These are phyloP conservation scores for Amblyteles armatorius DNA, from an alignment of 2,888 invertebrate species.

Conservation along the genomic window DNA sequence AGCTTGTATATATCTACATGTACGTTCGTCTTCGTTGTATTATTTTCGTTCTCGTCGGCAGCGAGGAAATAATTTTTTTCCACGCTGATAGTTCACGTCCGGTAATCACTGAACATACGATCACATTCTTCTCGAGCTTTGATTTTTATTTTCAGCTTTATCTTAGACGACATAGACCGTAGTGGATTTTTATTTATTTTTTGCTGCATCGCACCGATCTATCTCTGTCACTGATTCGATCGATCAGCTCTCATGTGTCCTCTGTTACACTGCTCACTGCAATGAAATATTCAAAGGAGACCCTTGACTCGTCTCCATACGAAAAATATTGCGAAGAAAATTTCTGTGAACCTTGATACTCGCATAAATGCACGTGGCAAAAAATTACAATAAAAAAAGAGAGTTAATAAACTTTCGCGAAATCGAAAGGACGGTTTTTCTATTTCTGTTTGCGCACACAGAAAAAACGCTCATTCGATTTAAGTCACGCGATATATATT, in stretches of 20 bases:
- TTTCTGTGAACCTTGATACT: neutral
- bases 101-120: constrained; percentile 19
- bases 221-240: constrained; percentile 55
- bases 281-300: constrained; percentile 3
- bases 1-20: neutral
- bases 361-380: neutral
- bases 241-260: constrained; percentile 54
- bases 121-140: constrained; percentile 47
- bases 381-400: neutral
- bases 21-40: neutral
- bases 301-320: constrained; percentile 3
- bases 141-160: constrained; percentile 45
- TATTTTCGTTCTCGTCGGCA: neutral
- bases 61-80: neutral
- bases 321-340: neutral
- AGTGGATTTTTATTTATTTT: constrained; percentile 37
- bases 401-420: neutral
- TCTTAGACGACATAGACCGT: constrained; percentile 41
- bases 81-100: neutral
- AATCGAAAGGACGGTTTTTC: neutral
- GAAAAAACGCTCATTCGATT: neutral
- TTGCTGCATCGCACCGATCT: constrained; percentile 62
- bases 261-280: constrained; percentile 44
- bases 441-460: neutral
- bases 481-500: neutral